Evolutionary conservation across 2,797 vertebrate species (phyloP).

Genomic region (Tarsius wallacei): DNA sequence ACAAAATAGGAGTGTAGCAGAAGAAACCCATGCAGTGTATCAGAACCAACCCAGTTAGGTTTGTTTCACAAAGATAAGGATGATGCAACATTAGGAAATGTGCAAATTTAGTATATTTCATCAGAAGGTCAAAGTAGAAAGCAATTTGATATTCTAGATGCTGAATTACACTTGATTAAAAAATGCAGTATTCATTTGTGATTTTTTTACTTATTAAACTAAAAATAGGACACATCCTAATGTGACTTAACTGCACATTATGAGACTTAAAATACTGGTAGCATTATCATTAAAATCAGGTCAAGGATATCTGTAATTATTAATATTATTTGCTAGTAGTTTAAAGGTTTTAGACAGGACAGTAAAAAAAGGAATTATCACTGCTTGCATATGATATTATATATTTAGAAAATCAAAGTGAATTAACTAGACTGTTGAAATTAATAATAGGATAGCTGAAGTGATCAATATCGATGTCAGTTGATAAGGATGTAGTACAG

Average conservation of each 20-base stretch:
- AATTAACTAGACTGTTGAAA: conserved; percentile 29
- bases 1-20: conserved; percentile 12
- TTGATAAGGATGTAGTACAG: neutral
- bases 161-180: conserved; percentile 44
- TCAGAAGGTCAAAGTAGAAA: conserved; percentile 41
- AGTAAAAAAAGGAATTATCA: conserved; percentile 41
- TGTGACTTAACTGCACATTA: conserved; percentile 7
- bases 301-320: conserved; percentile 28
- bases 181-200: conserved; percentile 36
- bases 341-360: neutral
- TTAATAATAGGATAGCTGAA: neutral
- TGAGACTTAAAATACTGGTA: conserved; percentile 54
- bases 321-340: conserved; percentile 18
- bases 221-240: conserved; percentile 57
- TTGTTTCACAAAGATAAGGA: conserved; percentile 11
- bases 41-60: neutral
- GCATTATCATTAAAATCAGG: conserved; percentile 30
- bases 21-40: neutral
- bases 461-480: neutral
- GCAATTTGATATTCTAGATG: conserved; percentile 1
- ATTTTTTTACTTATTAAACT: neutral
- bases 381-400: neutral
- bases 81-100: conserved; percentile 41
- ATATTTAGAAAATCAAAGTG: conserved; percentile 65
- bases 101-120: conserved; percentile 36